Evolutionary conservation across 2,113 vertebrate genomes (phyloP).

Genomic region (Bufo gargarizans): DNA sequence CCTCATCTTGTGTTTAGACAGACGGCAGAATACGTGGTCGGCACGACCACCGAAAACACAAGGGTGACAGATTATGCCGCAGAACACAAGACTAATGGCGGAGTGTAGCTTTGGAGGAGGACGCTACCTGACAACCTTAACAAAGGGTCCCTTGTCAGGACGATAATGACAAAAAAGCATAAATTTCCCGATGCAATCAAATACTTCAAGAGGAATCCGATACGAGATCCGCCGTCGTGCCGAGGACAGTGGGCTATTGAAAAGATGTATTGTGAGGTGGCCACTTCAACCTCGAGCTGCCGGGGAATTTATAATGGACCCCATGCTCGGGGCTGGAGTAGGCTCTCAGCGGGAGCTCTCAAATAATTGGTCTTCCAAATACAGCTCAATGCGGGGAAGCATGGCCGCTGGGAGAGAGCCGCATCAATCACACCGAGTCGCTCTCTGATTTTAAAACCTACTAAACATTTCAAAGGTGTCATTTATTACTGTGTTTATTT

Average conservation of each 20-base stretch:
- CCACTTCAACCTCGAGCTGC: slow-evolving; percentile 48
- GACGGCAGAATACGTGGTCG: not conserved
- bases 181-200: slow-evolving; percentile 62
- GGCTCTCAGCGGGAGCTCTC: slow-evolving; percentile 44
- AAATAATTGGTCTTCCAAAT: slow-evolving; percentile 56
- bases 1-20: not conserved
- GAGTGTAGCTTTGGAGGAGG: slow-evolving; percentile 63
- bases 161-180: slow-evolving; percentile 66
- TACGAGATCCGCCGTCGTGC: slow-evolving; percentile 27
- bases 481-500: slow-evolving; percentile 48
- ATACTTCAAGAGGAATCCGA: slow-evolving; percentile 60
- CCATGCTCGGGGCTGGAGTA: slow-evolving; percentile 49
- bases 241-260: slow-evolving; percentile 45
- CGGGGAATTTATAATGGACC: slow-evolving; percentile 63
- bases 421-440: slow-evolving; percentile 44
- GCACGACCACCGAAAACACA: not conserved
- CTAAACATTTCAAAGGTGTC: slow-evolving; percentile 53
- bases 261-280: slow-evolving; percentile 58
- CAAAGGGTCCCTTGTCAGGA: slow-evolving; percentile 66
- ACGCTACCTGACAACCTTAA: slow-evolving; percentile 62
- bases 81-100: slow-evolving; percentile 60
- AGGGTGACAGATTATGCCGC: slow-evolving; percentile 36
- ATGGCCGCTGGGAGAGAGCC: slow-evolving; percentile 7
- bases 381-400: slow-evolving; percentile 47
- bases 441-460: slow-evolving; percentile 51